Percentiles rank a stretch among this genome's conserved stretches.
Evolutionary conservation across 2,888 invertebrate species (phyloP).

Genomic region (Gastracanthus pulcherrimus): DNA sequence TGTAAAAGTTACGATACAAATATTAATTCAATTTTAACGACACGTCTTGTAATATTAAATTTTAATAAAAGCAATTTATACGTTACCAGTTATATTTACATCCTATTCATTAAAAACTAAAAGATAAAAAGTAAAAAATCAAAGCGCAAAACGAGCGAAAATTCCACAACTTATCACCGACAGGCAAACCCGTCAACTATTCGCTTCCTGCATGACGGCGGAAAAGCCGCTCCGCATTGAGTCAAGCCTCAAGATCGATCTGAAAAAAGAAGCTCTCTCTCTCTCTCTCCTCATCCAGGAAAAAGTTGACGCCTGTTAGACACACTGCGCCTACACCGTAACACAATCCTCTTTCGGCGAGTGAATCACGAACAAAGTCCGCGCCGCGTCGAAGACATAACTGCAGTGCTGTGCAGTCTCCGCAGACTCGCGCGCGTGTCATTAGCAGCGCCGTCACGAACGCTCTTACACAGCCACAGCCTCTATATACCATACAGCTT

Average conservation of each 20-base stretch:
- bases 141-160: background rate
- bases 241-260: background rate
- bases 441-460: slow-evolving; percentile 5
- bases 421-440: background rate
- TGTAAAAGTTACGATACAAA: too few species aligned
- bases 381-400: background rate
- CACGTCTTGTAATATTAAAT: too few species aligned
- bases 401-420: background rate
- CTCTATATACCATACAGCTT: slow-evolving; percentile 59
- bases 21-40: too few species aligned
- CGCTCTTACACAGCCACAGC: background rate
- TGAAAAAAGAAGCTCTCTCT: background rate
- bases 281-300: too few species aligned
- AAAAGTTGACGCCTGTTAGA: background rate
- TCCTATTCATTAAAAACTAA: background rate
- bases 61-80: too few species aligned
- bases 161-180: background rate
- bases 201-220: background rate
- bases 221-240: background rate
- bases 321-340: background rate
- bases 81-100: too few species aligned
- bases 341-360: background rate
- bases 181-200: background rate
- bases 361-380: too few species aligned
- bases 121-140: background rate